Conservation (phyloP, 2,113 vertebrate species). For the Theristicus caerulescens region DNA sequence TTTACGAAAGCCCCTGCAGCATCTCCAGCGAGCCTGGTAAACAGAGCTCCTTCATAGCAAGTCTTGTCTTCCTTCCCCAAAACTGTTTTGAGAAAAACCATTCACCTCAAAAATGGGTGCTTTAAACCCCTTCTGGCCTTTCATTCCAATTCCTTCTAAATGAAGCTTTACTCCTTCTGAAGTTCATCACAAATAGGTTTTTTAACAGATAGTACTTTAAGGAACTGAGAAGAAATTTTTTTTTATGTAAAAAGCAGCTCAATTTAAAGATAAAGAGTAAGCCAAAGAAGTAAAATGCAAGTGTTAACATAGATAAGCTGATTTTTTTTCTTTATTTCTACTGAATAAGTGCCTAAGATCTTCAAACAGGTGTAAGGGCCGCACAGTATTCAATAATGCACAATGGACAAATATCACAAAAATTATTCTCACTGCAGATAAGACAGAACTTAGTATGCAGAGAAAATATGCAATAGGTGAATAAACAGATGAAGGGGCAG, state of each 20-base stretch:
- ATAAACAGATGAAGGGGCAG: not conserved
- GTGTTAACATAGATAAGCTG: constrained; percentile 18
- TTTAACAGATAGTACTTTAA: not conserved
- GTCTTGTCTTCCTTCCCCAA: not conserved
- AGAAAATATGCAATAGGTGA: not conserved
- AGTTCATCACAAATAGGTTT: not conserved
- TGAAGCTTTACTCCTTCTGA: not conserved
- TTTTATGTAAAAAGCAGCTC: not conserved
- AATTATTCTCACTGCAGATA: not conserved
- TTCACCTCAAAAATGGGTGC: not conserved
- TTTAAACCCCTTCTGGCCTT: not conserved
- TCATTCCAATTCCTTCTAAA: not conserved
- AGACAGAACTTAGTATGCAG: not conserved
- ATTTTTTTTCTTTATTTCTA: not conserved
- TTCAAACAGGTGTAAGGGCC: not conserved
- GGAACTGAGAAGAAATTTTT: not conserved
- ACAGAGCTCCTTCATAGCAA: not conserved
- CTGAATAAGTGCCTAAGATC: not conserved
- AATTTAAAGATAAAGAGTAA: constrained; percentile 36
- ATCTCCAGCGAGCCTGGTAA: not conserved
- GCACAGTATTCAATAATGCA: not conserved
- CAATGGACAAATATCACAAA: not conserved
- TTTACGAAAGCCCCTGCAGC: not conserved
- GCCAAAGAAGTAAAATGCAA: not conserved
- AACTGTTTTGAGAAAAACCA: not conserved